Evolutionary conservation across 2,113 vertebrate genomes (phyloP).

Genomic region (Bos javanicus): DNA sequence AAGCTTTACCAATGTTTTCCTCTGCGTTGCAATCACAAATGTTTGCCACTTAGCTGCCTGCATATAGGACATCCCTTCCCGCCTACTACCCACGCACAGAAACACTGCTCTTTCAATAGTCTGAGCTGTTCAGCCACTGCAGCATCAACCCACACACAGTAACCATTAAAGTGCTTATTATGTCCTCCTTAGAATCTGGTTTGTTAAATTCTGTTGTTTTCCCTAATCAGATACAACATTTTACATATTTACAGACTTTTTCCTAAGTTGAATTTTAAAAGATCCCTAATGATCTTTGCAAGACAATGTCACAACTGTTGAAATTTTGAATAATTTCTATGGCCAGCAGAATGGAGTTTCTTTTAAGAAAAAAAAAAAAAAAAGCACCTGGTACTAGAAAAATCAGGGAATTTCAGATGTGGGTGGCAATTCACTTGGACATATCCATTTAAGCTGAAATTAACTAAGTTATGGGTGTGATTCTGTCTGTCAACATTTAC

Average conservation of each 20-base stretch:
- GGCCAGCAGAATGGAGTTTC: constrained; percentile 11
- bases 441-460: constrained; percentile 25
- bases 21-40: neutral
- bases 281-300: constrained; percentile 8
- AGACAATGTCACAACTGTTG: constrained; percentile 43
- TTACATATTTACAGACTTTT: constrained; percentile 37
- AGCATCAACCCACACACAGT: constrained; percentile 43
- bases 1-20: neutral
- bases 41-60: constrained; percentile 26
- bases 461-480: neutral
- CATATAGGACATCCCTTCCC: constrained; percentile 18
- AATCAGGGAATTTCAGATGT: constrained; percentile 48
- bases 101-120: constrained; percentile 32
- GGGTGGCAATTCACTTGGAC: constrained; percentile 44
- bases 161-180: constrained; percentile 33
- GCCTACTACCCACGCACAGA: neutral
- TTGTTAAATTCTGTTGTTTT: constrained; percentile 44
- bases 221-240: constrained; percentile 19
- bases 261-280: constrained; percentile 38
- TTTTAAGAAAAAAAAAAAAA: constrained; percentile 12
- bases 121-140: constrained; percentile 22
- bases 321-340: constrained; percentile 43
- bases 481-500: constrained; percentile 12
- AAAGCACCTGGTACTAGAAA: neutral
- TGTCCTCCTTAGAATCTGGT: constrained; percentile 16